Base-by-base conservation (phyloP, 1,140 invertebrate genomes). In the Nasonia vitripennis region DNA sequence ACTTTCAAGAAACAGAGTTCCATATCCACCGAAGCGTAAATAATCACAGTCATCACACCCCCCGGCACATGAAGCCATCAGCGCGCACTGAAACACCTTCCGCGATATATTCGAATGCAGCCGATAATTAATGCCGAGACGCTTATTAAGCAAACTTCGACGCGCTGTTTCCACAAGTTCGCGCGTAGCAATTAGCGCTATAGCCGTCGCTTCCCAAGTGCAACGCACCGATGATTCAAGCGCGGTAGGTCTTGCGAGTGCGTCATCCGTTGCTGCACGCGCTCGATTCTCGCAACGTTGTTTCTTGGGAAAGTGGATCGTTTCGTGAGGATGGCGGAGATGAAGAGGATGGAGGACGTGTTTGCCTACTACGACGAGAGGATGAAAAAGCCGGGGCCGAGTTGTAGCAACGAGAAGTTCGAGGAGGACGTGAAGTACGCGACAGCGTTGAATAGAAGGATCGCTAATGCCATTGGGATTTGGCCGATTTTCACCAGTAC, bases 361-460 rank as follows among this genome's bases (percentile, higher is more conserved):
- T 62, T 62, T 17, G 55, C 55, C 20, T 62, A 75, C 37, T 37
- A 7, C 73, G 37, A n/a, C 31, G 34, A 75, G 37, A 41, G 34
- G 14, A n/a, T 75, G 34, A 14, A n/a, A 23, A 17, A 23, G 34
- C 37, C 20, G 73, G 55, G 12, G 27, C 41, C 5, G 67, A 55
- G 31, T 51, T 78, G 27, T 68, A 71, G 12, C 17, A 87, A 86
- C 37, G 41, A n/a, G 0, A 23, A 75, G 74, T 80, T 71, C 27
- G 27, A 87, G 34, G 73, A 70, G 14, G 86, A 87, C 79, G 48
- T 85, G 0, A 84, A 88, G 12, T 87, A 87, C 68, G 88, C 86
- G 9, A 86, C 88, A 20, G 34, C 82, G 31, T 74, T 89, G 23
- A 89, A 83, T 78, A 75, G 84, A 37, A 85, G 84, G 71, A 83